Percentiles rank a stretch among this genome's conserved stretches.
phyloP scores from a whole-genome alignment of 2,888 invertebrate genomes.

The Aphodius granarius region DNA sequence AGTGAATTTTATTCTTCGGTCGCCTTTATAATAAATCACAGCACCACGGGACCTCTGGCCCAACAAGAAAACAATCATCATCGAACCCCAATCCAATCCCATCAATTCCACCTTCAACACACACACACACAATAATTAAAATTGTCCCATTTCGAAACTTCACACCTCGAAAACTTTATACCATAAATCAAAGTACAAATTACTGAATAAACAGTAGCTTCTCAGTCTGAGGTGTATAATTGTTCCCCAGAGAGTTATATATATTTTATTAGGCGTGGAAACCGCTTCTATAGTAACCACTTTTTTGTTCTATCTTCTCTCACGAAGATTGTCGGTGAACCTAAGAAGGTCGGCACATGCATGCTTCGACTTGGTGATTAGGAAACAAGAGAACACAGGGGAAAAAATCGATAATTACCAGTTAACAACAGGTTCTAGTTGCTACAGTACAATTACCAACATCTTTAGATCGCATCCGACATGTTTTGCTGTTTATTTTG shows the following conservation, averaged over 20 bases:
- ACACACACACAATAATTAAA: neutral
- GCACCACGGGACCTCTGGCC: neutral
- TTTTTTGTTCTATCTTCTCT: neutral
- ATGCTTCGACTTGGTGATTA: neutral
- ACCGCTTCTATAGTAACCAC: neutral
- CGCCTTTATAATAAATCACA: neutral
- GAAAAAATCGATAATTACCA: neutral
- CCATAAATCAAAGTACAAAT: neutral
- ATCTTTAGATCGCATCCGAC: neutral
- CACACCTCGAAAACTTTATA: neutral
- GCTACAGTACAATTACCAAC: neutral
- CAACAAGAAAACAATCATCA: neutral
- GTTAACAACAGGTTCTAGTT: neutral
- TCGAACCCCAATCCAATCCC: neutral
- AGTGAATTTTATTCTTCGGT: neutral
- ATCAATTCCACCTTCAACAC: neutral
- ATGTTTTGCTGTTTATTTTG: neutral
- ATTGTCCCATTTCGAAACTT: neutral
- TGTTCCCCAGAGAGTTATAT: neutral
- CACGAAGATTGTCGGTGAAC: neutral
- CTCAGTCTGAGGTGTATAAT: neutral
- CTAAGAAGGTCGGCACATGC: neutral
- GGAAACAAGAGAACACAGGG: neutral
- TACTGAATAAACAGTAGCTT: neutral
- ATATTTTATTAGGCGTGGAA: neutral